Evolutionary conservation across 1,140 invertebrate species (phyloP).

Genomic region (Andricus grossulariae): DNA sequence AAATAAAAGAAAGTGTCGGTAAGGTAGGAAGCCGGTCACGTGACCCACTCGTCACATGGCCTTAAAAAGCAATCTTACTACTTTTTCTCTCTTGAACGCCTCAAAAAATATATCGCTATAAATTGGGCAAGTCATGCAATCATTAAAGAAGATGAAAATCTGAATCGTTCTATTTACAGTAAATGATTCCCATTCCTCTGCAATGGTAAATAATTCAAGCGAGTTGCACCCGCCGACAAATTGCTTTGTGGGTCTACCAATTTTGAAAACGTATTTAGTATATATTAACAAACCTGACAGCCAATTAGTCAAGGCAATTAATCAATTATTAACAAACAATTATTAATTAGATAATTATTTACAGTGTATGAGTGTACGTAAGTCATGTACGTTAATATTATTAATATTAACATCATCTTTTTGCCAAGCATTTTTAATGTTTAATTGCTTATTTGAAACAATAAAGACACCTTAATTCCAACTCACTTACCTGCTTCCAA

Average conservation of each 20-base stretch:
- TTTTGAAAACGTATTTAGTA: background rate
- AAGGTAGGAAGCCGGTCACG: too few species aligned
- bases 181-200: background rate
- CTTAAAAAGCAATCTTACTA: too few species aligned
- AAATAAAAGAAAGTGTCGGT: too few species aligned
- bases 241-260: background rate
- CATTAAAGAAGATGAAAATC: too few species aligned
- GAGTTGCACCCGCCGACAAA: background rate
- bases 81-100: too few species aligned
- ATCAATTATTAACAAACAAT: background rate
- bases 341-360: background rate
- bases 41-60: too few species aligned
- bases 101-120: too few species aligned
- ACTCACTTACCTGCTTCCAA: constrained; percentile 55
- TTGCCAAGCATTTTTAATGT: constrained; percentile 9
- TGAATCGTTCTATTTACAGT: background rate
- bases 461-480: constrained; percentile 16
- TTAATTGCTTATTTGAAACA: constrained; percentile 9
- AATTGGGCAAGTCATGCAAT: too few species aligned
- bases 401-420: background rate
- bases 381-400: background rate
- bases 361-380: background rate
- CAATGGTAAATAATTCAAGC: background rate
- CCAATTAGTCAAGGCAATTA: constrained; percentile 62
- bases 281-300: constrained; percentile 67